A percentile compares a stretch with the other conserved stretches of the same genome.
These are phyloP conservation scores for Saimiri boliviensis DNA, from an alignment of 2,113 vertebrate genomes.

Conservation along the genomic window DNA sequence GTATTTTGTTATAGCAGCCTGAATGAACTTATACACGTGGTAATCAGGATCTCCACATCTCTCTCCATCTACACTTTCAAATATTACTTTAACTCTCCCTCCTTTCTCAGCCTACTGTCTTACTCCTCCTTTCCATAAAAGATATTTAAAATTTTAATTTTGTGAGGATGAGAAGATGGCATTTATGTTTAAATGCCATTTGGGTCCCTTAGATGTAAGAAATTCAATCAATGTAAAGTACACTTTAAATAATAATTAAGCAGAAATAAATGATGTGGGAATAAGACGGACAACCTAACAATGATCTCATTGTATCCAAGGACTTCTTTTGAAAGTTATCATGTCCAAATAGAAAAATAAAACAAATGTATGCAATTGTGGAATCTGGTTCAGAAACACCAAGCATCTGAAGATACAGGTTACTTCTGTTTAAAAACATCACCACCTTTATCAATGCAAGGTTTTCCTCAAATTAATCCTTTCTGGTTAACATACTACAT, in stretches of 20 bases:
- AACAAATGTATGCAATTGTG: slow-evolving; percentile 1
- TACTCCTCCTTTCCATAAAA: slow-evolving; percentile 1
- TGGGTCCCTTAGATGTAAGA: not conserved
- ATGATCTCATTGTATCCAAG: not conserved
- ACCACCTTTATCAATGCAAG: slow-evolving; percentile 30
- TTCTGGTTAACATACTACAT: slow-evolving; percentile 69
- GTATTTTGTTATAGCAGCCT: not conserved
- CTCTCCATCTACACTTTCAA: not conserved
- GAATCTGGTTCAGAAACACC: not conserved
- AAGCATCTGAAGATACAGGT: not conserved
- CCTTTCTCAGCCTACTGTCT: not conserved
- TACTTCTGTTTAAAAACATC: not conserved
- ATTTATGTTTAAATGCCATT: slow-evolving; percentile 29
- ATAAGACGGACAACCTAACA: slow-evolving; percentile 45
- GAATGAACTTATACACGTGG: not conserved
- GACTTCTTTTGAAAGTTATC: slow-evolving; percentile 44
- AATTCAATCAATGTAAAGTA: slow-evolving; percentile 43
- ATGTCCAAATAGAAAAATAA: slow-evolving; percentile 20
- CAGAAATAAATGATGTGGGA: slow-evolving; percentile 28
- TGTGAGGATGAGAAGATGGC: slow-evolving; percentile 10
- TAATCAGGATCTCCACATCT: not conserved
- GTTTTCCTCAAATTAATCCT: slow-evolving; percentile 71
- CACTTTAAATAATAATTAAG: slow-evolving; percentile 23
- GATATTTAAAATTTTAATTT: slow-evolving; percentile 23
- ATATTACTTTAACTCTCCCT: not conserved